Evolutionary conservation across 2,113 vertebrate species (phyloP).

Genomic region (Podocnemis expansa): DNA sequence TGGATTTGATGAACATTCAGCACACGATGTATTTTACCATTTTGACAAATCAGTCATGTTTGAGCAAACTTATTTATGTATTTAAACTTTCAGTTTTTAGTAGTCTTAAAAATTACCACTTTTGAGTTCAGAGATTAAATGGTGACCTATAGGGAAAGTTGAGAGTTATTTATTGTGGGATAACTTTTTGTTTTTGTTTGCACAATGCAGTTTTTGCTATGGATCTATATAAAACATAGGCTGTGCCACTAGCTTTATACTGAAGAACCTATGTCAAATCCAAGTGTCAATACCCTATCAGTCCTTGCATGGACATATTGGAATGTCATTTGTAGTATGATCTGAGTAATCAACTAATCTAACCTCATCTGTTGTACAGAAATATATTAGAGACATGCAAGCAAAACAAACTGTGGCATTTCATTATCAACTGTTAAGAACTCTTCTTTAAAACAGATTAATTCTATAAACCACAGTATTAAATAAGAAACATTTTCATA

Average conservation of each 20-base stretch:
- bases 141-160: background rate
- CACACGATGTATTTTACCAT: background rate
- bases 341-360: background rate
- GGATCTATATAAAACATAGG: background rate
- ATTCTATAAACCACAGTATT: background rate
- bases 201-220: background rate
- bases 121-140: background rate
- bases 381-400: background rate
- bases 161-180: fast-evolving
- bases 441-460: background rate
- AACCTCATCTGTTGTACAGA: background rate
- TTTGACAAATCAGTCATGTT: background rate
- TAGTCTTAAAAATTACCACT: background rate
- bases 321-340: background rate
- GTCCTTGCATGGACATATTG: background rate
- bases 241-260: background rate
- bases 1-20: background rate
- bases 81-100: background rate
- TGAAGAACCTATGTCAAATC: background rate
- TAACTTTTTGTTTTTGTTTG: background rate
- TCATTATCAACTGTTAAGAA: background rate
- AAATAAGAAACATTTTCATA: background rate
- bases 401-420: background rate
- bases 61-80: background rate
- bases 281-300: background rate